Percentiles rank a stretch among this genome's conserved stretches.
These are phyloP conservation scores for Spheniscus humboldti DNA, from an alignment of 2,797 vertebrate genomes.

Conservation along the genomic window DNA sequence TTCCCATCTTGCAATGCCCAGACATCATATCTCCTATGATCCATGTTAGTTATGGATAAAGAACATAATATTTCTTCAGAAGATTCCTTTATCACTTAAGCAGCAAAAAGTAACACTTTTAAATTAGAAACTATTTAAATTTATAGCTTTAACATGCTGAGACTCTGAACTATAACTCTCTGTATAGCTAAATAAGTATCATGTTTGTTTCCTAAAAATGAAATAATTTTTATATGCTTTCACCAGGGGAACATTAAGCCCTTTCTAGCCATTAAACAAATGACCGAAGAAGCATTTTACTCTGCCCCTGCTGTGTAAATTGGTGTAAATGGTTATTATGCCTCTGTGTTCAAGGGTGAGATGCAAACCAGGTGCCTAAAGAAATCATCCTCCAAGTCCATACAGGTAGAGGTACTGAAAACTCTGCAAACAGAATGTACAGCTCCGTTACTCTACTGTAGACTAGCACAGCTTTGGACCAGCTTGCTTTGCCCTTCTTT, in stretches of 20 bases:
- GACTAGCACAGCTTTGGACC: background rate
- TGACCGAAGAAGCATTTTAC: background rate
- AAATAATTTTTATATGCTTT: background rate
- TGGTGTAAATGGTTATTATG: background rate
- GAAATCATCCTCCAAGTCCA: background rate
- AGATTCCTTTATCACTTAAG: constrained; percentile 1
- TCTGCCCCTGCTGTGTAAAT: background rate
- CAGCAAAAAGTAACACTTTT: background rate
- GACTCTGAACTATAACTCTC: background rate
- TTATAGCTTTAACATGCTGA: background rate
- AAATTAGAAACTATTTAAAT: constrained; percentile 18
- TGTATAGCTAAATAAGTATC: background rate
- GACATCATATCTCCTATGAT: background rate
- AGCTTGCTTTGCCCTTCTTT: background rate
- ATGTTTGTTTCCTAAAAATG: background rate
- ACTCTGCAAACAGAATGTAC: background rate
- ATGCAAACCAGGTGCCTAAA: background rate
- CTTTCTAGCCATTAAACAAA: background rate
- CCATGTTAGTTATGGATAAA: background rate
- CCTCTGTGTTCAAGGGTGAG: background rate
- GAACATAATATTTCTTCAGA: background rate
- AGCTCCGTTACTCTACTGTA: background rate
- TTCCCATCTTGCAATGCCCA: background rate
- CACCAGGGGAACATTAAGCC: background rate
- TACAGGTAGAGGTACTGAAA: background rate